A percentile compares a stretch with the other conserved stretches of the same genome.
Evolutionary conservation across 2,888 invertebrate genomes (phyloP).

Genomic region (Asteroscopus sphinx): DNA sequence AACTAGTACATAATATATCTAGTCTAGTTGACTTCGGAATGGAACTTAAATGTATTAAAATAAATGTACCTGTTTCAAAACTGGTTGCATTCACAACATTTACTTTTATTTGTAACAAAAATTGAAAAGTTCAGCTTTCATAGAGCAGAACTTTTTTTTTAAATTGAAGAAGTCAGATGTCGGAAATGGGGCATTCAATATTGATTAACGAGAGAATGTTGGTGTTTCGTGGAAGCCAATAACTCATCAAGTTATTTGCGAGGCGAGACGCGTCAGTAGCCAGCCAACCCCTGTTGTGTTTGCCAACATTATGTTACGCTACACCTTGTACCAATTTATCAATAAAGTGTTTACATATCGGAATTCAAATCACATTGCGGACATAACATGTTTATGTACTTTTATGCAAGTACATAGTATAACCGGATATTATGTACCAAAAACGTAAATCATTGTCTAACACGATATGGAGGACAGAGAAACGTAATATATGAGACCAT

Average conservation of each 20-base stretch:
- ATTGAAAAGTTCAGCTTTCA: slow-evolving; percentile 11
- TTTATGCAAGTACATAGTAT: slow-evolving; percentile 6
- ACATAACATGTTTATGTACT: slow-evolving; percentile 23
- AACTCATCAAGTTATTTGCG: slow-evolving; percentile 58
- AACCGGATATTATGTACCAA: not conserved
- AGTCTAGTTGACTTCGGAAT: not conserved
- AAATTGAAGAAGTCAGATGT: slow-evolving; percentile 50
- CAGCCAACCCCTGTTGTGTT: slow-evolving; percentile 40
- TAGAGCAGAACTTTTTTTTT: slow-evolving; percentile 34
- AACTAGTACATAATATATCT: not conserved
- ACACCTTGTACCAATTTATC: slow-evolving; percentile 30
- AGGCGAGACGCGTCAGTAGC: slow-evolving; percentile 40
- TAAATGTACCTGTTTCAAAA: slow-evolving; percentile 4
- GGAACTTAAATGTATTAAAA: not conserved
- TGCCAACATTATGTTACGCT: slow-evolving; percentile 47
- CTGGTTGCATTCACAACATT: not conserved
- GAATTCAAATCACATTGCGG: slow-evolving; percentile 29
- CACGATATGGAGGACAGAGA: slow-evolving; percentile 1
- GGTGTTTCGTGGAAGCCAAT: slow-evolving; percentile 59
- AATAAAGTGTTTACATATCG: slow-evolving; percentile 36
- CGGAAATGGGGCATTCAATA: slow-evolving; percentile 67
- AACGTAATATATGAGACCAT: slow-evolving; percentile 6
- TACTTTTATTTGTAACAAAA: slow-evolving; percentile 6
- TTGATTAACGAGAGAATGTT: slow-evolving; percentile 62
- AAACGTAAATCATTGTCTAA: slow-evolving; percentile 13